Evolutionary conservation across 2,113 vertebrate genomes (phyloP), one percentile per base, ranked within the genome.

Genomic region (Alosa alosa): DNA sequence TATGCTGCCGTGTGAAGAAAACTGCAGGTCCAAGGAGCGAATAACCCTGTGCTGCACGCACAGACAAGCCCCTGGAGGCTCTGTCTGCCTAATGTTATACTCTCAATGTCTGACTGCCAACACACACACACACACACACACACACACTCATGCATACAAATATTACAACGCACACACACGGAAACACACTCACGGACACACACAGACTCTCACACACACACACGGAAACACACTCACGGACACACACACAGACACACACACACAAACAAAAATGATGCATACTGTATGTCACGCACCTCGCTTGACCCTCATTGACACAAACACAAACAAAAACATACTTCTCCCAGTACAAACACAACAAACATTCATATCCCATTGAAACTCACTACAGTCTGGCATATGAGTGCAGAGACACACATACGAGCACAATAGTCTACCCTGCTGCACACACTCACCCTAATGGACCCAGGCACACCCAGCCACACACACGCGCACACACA

Each of bases 21-120:
- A 60, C 18, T 57, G 55, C 75, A 46, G 49, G 84, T 52, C 75
- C 50, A 87, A 17, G 41, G 84, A 82, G 85, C 64, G 47, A 86
- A 68, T 84, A 85, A 83, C 81, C 9, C 52, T 45, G 36, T 17
- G 68, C 84, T 78, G 64, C 52, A 64, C 75, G 81, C 44, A 60
- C 4, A 49, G 82, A 15, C 45, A 55, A 78, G 72, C 31, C 72
- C 72, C 72, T 15, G 31, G 72, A 78, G 72, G 31, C 72, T 6
- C 72, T 39, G 72, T 18, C 36, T 78, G 31, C 31, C 72, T 78
- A 78, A 78, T 31, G 39, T 39, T 78, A 78, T 39, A 78, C 31
- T 78, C 72, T 75, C 68, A 75, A 36, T 10, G 31, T 75, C 31
- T 13, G 10, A 13, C 10, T 44, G 41, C 41, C 41, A 15, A 22